phyloP scores from a whole-genome alignment of 2,797 vertebrate species.

The Zenarchopterus dispar region DNA sequence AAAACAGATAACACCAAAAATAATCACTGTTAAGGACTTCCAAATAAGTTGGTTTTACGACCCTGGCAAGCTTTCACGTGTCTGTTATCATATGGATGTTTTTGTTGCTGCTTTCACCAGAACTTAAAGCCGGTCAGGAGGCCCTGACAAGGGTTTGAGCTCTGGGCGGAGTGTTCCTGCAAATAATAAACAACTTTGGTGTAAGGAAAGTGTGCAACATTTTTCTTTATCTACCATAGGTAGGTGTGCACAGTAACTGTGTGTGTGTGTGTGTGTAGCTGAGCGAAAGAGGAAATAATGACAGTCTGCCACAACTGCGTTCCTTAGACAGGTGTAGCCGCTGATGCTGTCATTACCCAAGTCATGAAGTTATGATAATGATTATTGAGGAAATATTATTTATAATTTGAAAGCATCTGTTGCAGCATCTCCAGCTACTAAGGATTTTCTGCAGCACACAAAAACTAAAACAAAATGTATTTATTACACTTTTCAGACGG shows the following conservation, averaged over 20 bases:
- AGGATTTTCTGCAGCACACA: not conserved
- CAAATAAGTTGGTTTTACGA: constrained; percentile 13
- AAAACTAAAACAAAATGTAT: no score
- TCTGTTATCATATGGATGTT: constrained; percentile 2
- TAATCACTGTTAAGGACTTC: constrained; percentile 22
- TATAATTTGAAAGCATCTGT: not conserved
- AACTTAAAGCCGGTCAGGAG: not conserved
- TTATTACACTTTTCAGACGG: no score
- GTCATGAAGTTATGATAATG: constrained; percentile 13
- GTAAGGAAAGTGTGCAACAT: constrained; percentile 32
- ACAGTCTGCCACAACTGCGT: constrained; percentile 17
- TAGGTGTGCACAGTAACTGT: not conserved
- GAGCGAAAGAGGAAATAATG: not conserved
- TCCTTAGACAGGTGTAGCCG: constrained; percentile 63
- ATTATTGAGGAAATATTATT: constrained; percentile 21
- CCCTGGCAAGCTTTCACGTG: constrained; percentile 8
- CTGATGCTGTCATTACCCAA: constrained; percentile 34
- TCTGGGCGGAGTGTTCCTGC: constrained; percentile 18
- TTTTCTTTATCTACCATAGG: constrained; percentile 15
- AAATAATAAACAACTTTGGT: constrained; percentile 10
- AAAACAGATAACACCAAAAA: constrained; percentile 5
- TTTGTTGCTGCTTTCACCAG: constrained; percentile 4
- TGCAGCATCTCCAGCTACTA: not conserved
- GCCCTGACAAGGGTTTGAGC: constrained; percentile 10
- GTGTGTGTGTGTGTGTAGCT: not conserved